Evolutionary conservation across 2,888 invertebrate genomes (phyloP).

Genomic region (Stegana nigrithorax): DNA sequence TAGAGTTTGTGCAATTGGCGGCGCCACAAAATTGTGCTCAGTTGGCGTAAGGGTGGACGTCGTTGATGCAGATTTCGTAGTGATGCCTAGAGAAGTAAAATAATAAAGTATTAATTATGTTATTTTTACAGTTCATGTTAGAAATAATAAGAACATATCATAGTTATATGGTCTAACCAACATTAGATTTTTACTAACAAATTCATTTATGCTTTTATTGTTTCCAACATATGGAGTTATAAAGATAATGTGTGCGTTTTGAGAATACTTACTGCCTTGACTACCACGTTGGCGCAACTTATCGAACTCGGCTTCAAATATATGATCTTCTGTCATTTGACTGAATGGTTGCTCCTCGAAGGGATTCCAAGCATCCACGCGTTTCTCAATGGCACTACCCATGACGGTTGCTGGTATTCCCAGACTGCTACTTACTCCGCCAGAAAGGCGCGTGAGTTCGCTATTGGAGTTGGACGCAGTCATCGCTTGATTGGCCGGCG

Average conservation of each 20-base stretch:
- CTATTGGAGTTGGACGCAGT: slow-evolving; percentile 63
- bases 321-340: slow-evolving; percentile 82
- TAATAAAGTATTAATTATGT: background rate
- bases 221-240: too few species aligned
- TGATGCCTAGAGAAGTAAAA: slow-evolving; percentile 55
- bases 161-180: too few species aligned
- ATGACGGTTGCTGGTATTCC: slow-evolving; percentile 37
- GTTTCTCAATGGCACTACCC: slow-evolving; percentile 50
- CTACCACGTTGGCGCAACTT: slow-evolving; percentile 80
- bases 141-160: too few species aligned
- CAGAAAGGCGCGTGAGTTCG: slow-evolving; percentile 57
- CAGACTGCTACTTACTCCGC: slow-evolving; percentile 28
- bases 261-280: slow-evolving; percentile 76
- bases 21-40: slow-evolving; percentile 49
- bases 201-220: too few species aligned
- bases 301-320: slow-evolving; percentile 87
- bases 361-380: slow-evolving; percentile 83
- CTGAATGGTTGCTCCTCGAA: slow-evolving; percentile 82
- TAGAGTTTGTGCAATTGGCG: slow-evolving; percentile 26
- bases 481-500: slow-evolving; percentile 31
- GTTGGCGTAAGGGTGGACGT: slow-evolving; percentile 66
- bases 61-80: slow-evolving; percentile 66
- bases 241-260: too few species aligned
- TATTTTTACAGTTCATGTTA: too few species aligned
- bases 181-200: too few species aligned